Base-by-base conservation (phyloP, 2,888 invertebrate species). In the Limnephilus rhombicus region DNA sequence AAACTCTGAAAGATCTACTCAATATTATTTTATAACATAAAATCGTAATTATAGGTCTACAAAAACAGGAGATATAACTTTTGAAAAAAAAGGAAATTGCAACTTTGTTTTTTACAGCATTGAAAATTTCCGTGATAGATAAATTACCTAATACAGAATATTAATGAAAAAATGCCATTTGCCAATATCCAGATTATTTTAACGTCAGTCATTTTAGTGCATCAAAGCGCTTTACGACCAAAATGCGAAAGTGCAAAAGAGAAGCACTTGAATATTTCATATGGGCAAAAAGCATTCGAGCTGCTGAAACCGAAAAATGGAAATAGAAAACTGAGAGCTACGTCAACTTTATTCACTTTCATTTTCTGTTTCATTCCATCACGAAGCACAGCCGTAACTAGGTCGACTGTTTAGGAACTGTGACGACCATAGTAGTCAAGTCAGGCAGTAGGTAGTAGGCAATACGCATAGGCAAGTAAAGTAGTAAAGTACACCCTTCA, bases 261-360 rank as follows among this genome's bases (percentile, higher is more conserved):
- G 24, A 24, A 31, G 37, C 37, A 34, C 13, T 34, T 83, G 31
- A 31, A 83, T 83, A 15, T 83, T 34, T 83, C 34, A 49, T 86
- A 13, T 24, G 86, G 49, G 15, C 15, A 49, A 49, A 49, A 49
- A 49, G 49, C 86, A 86, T 24, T 53, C 29, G 31, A 53, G 24
- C 49, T 53, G 53, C 29, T 3, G 11, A 85, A n/a, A 45, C 45
- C 41, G 34, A 24, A 68, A 68, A 68, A 68, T 68, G 53, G 53
- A 68, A 24, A 68, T 4, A 68, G 37, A 83, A 83, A 83, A 37
- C 83, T 34, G 83, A 31, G 53, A 24, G 31, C 13, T 5, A 86
- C 24, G 86, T 53, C 53, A 24, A 49, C 29, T 86, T 86, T 45
- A 49, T 86, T n/a, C 86, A 29, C 29, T 83, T 83, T 49, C 86